Evolutionary conservation across 2,797 vertebrate species (phyloP).

Genomic region (Agapornis canus): DNA sequence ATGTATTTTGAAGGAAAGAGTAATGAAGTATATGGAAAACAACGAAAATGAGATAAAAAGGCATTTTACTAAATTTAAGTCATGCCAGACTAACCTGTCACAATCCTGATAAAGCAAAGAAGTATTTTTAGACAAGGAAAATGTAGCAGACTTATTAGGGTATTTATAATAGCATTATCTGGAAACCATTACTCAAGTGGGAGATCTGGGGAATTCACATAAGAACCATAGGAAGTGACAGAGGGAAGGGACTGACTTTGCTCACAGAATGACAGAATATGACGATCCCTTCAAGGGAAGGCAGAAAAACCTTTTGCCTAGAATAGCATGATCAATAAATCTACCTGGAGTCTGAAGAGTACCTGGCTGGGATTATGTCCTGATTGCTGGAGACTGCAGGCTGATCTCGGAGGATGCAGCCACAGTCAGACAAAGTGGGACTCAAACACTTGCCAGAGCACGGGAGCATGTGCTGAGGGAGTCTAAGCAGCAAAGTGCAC

Average conservation of each 20-base stretch:
- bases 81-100: not conserved
- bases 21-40: not conserved
- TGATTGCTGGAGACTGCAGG: not conserved
- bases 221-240: not conserved
- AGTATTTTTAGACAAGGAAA: not conserved
- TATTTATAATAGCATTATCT: not conserved
- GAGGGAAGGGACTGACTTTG: not conserved
- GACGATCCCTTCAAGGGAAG: not conserved
- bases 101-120: not conserved
- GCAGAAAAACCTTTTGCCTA: not conserved
- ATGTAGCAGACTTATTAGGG: not conserved
- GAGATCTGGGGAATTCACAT: not conserved
- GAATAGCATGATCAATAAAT: not conserved
- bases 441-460: not conserved
- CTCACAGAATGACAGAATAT: not conserved
- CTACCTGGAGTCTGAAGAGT: not conserved
- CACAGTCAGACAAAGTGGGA: not conserved
- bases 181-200: not conserved
- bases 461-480: accelerated
- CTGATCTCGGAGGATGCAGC: not conserved
- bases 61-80: not conserved
- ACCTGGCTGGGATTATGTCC: not conserved
- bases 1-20: not conserved
- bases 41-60: not conserved
- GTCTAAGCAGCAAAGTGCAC: not conserved